A percentile compares a stretch with the other conserved stretches of the same genome.
These are phyloP conservation scores for Petrocephalus sullivani DNA, from an alignment of 2,797 vertebrate species.

Conservation along the genomic window DNA sequence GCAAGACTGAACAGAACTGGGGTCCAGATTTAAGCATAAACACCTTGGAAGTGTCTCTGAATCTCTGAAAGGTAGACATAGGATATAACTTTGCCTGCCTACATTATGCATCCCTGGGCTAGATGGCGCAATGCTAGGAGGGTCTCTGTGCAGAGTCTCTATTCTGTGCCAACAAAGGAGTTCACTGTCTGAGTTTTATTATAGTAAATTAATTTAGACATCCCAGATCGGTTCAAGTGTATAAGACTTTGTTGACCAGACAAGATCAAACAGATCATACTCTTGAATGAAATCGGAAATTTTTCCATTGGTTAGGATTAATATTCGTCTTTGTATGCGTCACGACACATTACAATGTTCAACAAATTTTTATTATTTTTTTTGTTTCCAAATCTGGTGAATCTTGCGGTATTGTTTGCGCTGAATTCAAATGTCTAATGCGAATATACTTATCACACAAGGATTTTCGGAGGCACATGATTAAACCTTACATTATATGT, in stretches of 20 bases:
- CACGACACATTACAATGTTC: neutral
- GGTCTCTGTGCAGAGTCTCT: neutral
- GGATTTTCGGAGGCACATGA: no score
- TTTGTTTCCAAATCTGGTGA: no score
- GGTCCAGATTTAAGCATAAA: slow-evolving; percentile 53
- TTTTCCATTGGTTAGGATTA: neutral
- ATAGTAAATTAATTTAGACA: neutral
- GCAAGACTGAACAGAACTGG: slow-evolving; percentile 52
- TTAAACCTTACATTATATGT: no score
- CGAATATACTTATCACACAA: no score
- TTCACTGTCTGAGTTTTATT: neutral
- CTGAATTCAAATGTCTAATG: no score
- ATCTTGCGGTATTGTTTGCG: no score
- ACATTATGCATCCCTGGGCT: slow-evolving; percentile 22
- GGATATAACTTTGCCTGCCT: slow-evolving; percentile 28
- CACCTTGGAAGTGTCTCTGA: slow-evolving; percentile 37
- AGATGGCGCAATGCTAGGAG: neutral
- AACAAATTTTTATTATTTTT: no score
- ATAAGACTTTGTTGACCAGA: neutral
- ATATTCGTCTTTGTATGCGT: neutral
- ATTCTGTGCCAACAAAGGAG: neutral
- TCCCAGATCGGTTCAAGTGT: neutral
- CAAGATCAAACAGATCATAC: neutral
- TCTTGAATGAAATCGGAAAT: neutral
- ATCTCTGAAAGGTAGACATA: slow-evolving; percentile 29